Evolutionary conservation across 2,888 invertebrate genomes (phyloP).

Genomic region (Cecidostiba fungosa): DNA sequence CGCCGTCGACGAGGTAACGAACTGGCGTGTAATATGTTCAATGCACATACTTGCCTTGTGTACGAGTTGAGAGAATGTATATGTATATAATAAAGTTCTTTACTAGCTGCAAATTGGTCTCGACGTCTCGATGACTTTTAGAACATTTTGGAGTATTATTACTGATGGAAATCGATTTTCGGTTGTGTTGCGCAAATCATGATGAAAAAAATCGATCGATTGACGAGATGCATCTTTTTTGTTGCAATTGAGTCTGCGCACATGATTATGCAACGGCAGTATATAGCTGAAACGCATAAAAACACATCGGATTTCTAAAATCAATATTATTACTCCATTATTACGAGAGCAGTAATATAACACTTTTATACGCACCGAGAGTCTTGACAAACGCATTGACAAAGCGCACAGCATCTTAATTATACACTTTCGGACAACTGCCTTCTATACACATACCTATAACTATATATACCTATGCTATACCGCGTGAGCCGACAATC

Average conservation of each 20-base stretch:
- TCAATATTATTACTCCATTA: background rate
- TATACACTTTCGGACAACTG: background rate
- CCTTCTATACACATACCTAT: too few relatives aligned
- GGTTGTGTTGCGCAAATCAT: too few relatives aligned
- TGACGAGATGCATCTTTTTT: too few relatives aligned
- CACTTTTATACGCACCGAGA: background rate
- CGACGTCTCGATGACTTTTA: too few relatives aligned
- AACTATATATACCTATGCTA: background rate
- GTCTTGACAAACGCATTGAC: background rate
- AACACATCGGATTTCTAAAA: too few relatives aligned
- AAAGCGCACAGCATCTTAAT: background rate
- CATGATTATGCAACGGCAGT: background rate
- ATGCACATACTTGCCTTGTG: background rate
- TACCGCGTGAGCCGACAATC: background rate
- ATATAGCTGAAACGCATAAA: background rate
- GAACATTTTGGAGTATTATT: too few relatives aligned
- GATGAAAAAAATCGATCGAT: too few relatives aligned
- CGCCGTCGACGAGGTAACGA: background rate
- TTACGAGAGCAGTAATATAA: background rate
- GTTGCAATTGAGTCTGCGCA: too few relatives aligned
- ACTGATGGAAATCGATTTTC: too few relatives aligned
- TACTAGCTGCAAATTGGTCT: background rate
- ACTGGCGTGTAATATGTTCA: constrained; percentile 15
- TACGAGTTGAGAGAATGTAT: background rate
- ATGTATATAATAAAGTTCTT: background rate